Evolutionary conservation across 2,888 invertebrate genomes (phyloP).

Genomic region (Acrobasis consociella): DNA sequence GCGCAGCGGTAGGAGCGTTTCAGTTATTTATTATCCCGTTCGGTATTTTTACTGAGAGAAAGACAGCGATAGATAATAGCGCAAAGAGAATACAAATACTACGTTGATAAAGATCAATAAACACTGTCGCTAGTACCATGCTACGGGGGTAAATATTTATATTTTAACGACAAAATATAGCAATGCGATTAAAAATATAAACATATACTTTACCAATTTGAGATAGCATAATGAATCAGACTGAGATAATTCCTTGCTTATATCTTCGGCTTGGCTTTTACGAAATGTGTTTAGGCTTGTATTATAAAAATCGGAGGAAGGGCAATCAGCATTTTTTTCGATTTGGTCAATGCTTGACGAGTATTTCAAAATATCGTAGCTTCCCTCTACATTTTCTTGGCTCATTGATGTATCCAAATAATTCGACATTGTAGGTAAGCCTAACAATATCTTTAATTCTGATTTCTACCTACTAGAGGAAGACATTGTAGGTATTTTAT

Average conservation of each 20-base stretch:
- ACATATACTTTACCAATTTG: neutral
- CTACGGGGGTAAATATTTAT: too few species aligned
- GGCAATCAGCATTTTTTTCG: neutral
- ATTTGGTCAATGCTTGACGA: neutral
- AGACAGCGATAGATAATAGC: too few species aligned
- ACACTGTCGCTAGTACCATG: too few species aligned
- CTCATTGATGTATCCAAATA: neutral
- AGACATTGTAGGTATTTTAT: neutral
- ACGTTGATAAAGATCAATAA: too few species aligned
- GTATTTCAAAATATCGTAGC: neutral
- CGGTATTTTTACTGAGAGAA: too few species aligned
- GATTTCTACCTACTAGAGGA: neutral
- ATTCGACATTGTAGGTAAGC: conserved; percentile 8
- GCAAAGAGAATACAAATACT: too few species aligned
- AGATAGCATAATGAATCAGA: conserved; percentile 1
- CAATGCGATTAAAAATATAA: too few species aligned
- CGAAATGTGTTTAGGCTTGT: neutral
- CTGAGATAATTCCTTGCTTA: neutral
- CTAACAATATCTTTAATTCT: neutral
- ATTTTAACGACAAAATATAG: too few species aligned
- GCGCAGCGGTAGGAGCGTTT: too few species aligned
- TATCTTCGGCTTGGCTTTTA: neutral
- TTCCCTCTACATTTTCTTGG: neutral
- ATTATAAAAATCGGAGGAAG: neutral
- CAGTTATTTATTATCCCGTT: too few species aligned